Evolutionary conservation across 2,888 invertebrate species (phyloP), one percentile per base, ranked within the genome.

Genomic region (Drosophila pegasa): DNA sequence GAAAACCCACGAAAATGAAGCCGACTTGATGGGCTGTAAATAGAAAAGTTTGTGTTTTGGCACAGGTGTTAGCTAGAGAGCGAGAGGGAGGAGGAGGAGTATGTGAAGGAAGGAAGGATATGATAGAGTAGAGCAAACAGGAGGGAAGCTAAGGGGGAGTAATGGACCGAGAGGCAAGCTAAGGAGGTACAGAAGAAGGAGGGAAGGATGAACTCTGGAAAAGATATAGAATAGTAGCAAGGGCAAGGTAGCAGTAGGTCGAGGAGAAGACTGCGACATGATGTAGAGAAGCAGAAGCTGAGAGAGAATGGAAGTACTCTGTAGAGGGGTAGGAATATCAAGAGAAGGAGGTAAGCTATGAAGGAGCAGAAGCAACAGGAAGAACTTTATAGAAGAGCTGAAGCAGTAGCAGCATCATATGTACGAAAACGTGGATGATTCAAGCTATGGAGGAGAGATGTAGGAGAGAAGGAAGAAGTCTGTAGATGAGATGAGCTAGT

Each of bases 21-120:
- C 69, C 79, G 50, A 66, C 75, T 70, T 81, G 79, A 80, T 81
- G 75, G 80, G 71, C 86, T 80, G 80, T 82, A 82, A 81, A 85
- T 86, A 79, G 70, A 71, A 71, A 85, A 82, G 58, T 72, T 81
- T 69, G 85, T 33, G 31, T 78, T 67, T 87, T 45, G 31, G 43
- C 50, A 50, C 80, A 84, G 88, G 78, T 84, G 73, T 48, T 63
- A 74, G 38, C 31, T 20, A 29, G 16, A 22, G 7, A 10, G n/a
- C n/a, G 20, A 27, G 16, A 0, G 7, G 31, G 12, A 16, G 25
- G 12, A 12, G 51, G 1, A n/a, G 41, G 10, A 16, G 18, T 1
- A n/a, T 31, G 4, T 31, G 12, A 4, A 35, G 33, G 33, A n/a
- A 9, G 16, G 29, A 29, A 8, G 29, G 7, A 8, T 29, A 8